These are phyloP conservation scores for Minunthozetes semirufus DNA, from an alignment of 2,888 invertebrate species.

Conservation along the genomic window DNA sequence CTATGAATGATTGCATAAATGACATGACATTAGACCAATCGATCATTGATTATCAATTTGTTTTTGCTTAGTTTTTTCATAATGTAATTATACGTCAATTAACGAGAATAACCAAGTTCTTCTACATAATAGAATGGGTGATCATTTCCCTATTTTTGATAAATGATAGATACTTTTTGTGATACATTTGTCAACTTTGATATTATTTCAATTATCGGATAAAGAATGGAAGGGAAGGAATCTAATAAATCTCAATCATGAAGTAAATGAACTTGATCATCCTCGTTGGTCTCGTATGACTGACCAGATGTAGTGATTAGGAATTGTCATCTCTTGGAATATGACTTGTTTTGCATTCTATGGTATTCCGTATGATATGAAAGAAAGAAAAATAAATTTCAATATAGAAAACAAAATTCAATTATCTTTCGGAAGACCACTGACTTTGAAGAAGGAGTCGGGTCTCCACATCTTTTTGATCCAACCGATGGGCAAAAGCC, in stretches of 20 bases:
- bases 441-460: constrained; percentile 76
- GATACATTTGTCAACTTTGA: no score
- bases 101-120: not conserved
- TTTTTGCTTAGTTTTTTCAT: no score
- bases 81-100: no score
- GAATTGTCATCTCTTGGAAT: constrained; percentile 89
- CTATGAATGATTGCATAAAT: constrained; percentile 5
- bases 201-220: no score
- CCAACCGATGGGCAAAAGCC: constrained; percentile 83
- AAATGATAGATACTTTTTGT: no score
- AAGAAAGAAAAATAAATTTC: not conserved
- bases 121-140: not conserved
- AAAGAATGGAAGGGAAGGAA: no score
- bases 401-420: not conserved
- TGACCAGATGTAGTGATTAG: constrained; percentile 81
- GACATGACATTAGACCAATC: no score
- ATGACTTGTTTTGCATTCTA: constrained; percentile 71
- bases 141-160: not conserved
- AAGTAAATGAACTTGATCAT: no score
- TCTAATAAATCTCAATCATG: no score
- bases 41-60: no score
- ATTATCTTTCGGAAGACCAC: not conserved
- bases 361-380: not conserved
- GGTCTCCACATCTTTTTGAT: constrained; percentile 77
- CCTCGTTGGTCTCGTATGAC: not conserved